Conservation (phyloP, 2,888 invertebrate species). For the Alsophila aescularia region DNA sequence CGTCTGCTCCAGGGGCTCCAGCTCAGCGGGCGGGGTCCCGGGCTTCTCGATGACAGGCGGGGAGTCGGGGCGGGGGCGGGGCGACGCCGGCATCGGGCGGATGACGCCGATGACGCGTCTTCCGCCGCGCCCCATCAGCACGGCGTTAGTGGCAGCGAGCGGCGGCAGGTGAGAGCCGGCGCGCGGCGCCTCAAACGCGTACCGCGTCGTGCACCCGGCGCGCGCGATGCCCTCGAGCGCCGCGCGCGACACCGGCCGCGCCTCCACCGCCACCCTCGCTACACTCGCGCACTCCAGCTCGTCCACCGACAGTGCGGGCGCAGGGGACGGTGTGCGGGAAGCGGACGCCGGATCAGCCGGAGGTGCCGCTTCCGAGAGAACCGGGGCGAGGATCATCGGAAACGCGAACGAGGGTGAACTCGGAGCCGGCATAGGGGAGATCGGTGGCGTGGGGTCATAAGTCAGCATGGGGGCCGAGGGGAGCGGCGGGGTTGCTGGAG, state of each 20-base stretch:
- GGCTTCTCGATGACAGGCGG: conserved; percentile 33
- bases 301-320: conserved; percentile 49
- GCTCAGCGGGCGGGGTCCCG: no score
- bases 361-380: conserved; percentile 84
- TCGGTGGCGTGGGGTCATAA: conserved; percentile 44
- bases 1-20: no score
- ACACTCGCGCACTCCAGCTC: conserved; percentile 53
- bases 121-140: conserved; percentile 60
- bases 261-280: no score
- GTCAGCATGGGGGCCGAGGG: conserved; percentile 26
- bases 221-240: conserved; percentile 87
- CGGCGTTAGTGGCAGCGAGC: conserved; percentile 69
- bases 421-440: conserved; percentile 53
- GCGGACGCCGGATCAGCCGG: conserved; percentile 72
- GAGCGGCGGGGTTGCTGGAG: conserved; percentile 71
- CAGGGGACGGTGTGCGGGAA: conserved; percentile 28
- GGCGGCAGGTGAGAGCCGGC: conserved; percentile 67
- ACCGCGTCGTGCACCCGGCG: conserved; percentile 87
- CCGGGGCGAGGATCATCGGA: conserved; percentile 48
- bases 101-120: conserved; percentile 85
- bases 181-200: conserved; percentile 79
- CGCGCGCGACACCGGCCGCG: conserved; percentile 76
- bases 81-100: conserved; percentile 75
- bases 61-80: conserved; percentile 40
- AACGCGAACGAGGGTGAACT: conserved; percentile 51